phyloP scores from a whole-genome alignment of 2,113 vertebrate genomes.

The Rattus rattus region DNA sequence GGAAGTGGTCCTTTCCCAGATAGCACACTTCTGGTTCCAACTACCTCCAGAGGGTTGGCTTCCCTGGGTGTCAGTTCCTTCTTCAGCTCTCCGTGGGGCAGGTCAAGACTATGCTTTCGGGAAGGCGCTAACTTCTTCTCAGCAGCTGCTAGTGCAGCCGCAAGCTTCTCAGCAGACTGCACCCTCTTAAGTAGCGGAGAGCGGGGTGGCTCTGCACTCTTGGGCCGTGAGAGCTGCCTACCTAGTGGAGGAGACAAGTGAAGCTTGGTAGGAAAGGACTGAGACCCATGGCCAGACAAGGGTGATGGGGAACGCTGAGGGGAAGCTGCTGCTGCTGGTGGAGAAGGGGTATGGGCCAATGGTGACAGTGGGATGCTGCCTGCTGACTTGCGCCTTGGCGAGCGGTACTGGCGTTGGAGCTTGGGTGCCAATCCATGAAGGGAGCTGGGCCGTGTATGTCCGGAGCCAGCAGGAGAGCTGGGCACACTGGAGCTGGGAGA shows the following conservation, averaged over 20 bases:
- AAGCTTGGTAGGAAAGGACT: slow-evolving; percentile 94
- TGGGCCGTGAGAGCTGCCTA: slow-evolving; percentile 95
- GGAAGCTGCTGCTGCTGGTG: slow-evolving; percentile 94
- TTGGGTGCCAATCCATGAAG: slow-evolving; percentile 97
- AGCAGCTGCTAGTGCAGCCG: slow-evolving; percentile 88
- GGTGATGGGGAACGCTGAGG: slow-evolving; percentile 96
- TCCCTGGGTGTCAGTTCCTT: slow-evolving; percentile 95
- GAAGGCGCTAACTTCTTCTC: slow-evolving; percentile 90
- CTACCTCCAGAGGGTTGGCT: slow-evolving; percentile 92
- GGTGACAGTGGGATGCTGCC: slow-evolving; percentile 98
- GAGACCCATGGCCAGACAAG: slow-evolving; percentile 89
- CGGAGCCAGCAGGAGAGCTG: slow-evolving; percentile 96
- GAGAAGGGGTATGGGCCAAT: slow-evolving; percentile 95
- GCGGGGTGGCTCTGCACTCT: slow-evolving; percentile 94
- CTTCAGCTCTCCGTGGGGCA: slow-evolving; percentile 94
- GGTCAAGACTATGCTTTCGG: slow-evolving; percentile 95
- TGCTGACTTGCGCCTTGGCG: slow-evolving; percentile 96
- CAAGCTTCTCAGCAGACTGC: slow-evolving; percentile 95
- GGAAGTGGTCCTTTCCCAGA: slow-evolving; percentile 87
- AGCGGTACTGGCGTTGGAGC: slow-evolving; percentile 97
- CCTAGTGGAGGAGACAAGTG: slow-evolving; percentile 95
- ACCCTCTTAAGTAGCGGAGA: slow-evolving; percentile 98
- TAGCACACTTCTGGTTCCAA: slow-evolving; percentile 84
- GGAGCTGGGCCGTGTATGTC: slow-evolving; percentile 97
- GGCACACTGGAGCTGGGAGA: slow-evolving; percentile 97